A percentile compares a stretch with the other conserved stretches of the same genome.
Conservation (phyloP, 2,113 vertebrate genomes). For the Otis tarda region DNA sequence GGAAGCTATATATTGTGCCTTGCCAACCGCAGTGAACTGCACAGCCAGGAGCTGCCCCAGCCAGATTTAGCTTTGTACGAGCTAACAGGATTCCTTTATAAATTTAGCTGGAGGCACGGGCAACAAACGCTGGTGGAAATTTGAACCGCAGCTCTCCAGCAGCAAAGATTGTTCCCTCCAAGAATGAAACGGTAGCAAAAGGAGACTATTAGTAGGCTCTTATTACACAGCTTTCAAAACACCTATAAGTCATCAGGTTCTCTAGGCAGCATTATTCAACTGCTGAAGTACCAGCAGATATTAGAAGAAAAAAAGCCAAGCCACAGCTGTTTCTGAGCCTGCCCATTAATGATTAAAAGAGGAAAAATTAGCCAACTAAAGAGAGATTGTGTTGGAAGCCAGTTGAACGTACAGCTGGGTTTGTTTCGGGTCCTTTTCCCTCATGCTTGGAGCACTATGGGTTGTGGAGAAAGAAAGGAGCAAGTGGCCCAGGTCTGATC, state of each 20-base stretch:
- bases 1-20: slow-evolving; percentile 38
- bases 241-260: slow-evolving; percentile 25
- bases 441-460: neutral
- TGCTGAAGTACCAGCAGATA: neutral
- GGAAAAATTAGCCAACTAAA: neutral
- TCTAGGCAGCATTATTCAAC: neutral
- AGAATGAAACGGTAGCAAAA: slow-evolving; percentile 47
- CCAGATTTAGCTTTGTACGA: slow-evolving; percentile 65
- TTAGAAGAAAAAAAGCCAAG: neutral
- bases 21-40: slow-evolving; percentile 27
- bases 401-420: neutral
- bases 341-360: neutral
- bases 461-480: neutral
- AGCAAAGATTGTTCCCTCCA: slow-evolving; percentile 27
- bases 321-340: neutral
- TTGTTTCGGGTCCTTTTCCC: neutral
- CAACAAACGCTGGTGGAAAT: slow-evolving; percentile 62
- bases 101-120: slow-evolving; percentile 65
- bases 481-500: neutral
- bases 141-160: slow-evolving; percentile 25
- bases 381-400: neutral
- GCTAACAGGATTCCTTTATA: slow-evolving; percentile 68
- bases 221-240: slow-evolving; percentile 41
- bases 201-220: neutral
- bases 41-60: slow-evolving; percentile 24